Evolutionary conservation across 53 echinoderm and acorn worm species (phyloP), one percentile per base, ranked within the genome.

Genomic region (Zoroaster sp.): DNA sequence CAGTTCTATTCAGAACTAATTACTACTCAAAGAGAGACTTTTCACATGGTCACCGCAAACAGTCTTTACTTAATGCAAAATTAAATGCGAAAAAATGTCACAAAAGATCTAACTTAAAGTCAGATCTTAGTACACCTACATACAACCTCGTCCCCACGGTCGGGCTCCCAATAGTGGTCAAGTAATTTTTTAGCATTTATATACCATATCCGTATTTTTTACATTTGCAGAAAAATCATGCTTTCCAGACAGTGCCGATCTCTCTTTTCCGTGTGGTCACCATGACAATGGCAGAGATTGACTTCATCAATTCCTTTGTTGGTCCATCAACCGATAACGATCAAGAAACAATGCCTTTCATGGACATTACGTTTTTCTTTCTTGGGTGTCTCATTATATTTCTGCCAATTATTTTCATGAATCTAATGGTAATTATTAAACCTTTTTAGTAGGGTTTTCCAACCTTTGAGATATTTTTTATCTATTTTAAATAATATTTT

Each of bases 281-380:
- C 3, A 97, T 97, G 97, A 97, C 94, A 94, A 73, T 95, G 54
- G 97, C 95, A 7, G 97, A 97, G 75, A 81, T 97, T 18, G 97
- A 97, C 76, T 95, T 88, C 87, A 91, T 97, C 65, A 94, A 93
- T 41, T 97, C 97, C 40, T 97, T 95, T 53, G 93, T 95, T 15
- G 69, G 4, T 3, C 97, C 97, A 4, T 54, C 90, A 4, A 89
- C 72, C 9, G 97, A 97, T 44, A 69, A 33, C 0, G 14, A 72
- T 7, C 12, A 32, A 4, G 35, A 68, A 11, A 95, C 97, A 4
- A 88, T 92, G 72, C 90, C 81, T 30, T 95, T 80, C 83, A 7
- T 34, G 3, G 3, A 68, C 6, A 43, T 88, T 42, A 52, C 96
- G 3, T 91, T 90, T 67, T 3, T 78, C 0, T 91, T 95, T 42